Base-by-base conservation (phyloP, 2,888 invertebrate species). In the Gymnoscelis rufifasciata region DNA sequence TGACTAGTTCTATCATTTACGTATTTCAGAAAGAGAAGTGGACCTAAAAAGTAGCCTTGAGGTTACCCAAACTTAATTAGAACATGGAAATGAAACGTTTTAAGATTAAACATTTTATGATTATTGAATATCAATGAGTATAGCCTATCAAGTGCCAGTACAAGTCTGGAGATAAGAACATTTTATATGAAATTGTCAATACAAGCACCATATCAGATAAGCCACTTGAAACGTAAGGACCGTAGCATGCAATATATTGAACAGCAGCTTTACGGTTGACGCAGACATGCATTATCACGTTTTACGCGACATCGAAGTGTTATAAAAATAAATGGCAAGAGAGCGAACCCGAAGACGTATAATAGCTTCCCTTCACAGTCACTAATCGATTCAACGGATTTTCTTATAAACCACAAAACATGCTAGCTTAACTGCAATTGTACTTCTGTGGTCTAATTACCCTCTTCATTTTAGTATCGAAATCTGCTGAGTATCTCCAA, bases 1-100 rank as follows among this genome's bases (percentile, higher is more conserved):
- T 51, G 47, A 38, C 30, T 40, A 52, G 45, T 47, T 44, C 50
- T 52, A 49, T 52, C 40, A 46, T 52, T 58, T 56, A 58, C 46
- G 35, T 35, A 54, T 2, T 30, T 40, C 41, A 52, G 54, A 56
- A 54, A 58, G 43, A 47, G 41, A 38, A 52, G 41, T 38, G 50
- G 48, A 23, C 43, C 51, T 58, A 50, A 54, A 56, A 52, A 24
- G 41, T 41, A 29, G 31, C 57, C 56, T 52, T 54, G 57, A 47
- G 47, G 27, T 35, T n/a, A 54, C 42, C 11, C 45, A 35, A 49
- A 39, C 27, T 38, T 47, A 53, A 50, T 53, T 46, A 39, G 38
- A 38, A 43, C 49, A 42, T 47, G 15, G 40, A 52, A 35, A 35
- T 10, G 2, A 14, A 35, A 11, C 27, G 11, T 31, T 38, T 39